phyloP scores from a whole-genome alignment of 2,113 vertebrate species.

The Anser brachyrhynchus region DNA sequence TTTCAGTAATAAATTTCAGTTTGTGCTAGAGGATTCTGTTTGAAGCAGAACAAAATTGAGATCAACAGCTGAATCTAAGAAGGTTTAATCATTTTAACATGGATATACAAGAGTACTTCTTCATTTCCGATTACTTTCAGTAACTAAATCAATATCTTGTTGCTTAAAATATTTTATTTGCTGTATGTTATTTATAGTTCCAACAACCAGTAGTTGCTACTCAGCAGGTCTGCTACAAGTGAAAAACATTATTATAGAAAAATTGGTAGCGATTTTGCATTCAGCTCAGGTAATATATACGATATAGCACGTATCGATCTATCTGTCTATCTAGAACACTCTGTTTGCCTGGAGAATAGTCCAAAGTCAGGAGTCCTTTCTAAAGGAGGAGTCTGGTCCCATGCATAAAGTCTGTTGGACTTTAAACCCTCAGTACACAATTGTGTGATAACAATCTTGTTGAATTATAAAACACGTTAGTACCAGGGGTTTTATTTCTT shows the following conservation, averaged over 20 bases:
- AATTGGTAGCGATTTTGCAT: not conserved
- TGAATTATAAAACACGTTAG: conserved; percentile 67
- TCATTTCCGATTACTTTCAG: not conserved
- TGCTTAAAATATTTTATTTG: not conserved
- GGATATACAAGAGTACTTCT: not conserved
- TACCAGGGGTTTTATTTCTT: conserved; percentile 64
- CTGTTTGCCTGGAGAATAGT: not conserved
- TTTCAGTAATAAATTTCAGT: not conserved
- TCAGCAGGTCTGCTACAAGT: not conserved
- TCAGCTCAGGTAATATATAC: not conserved
- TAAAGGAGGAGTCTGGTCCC: conserved; percentile 18
- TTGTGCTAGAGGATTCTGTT: not conserved
- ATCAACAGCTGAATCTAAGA: not conserved
- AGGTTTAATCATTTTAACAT: not conserved
- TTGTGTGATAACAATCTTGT: conserved; percentile 58
- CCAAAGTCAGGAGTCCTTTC: not conserved
- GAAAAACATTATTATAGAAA: not conserved
- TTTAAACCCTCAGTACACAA: conserved; percentile 67
- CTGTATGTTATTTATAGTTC: not conserved
- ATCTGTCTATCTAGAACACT: not conserved
- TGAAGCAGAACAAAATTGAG: not conserved
- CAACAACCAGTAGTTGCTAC: not conserved
- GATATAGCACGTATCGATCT: not conserved
- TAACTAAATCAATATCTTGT: not conserved
- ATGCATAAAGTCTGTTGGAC: conserved; percentile 53